Evolutionary conservation across 2,888 invertebrate species (phyloP).

Genomic region (Limenitis camilla): DNA sequence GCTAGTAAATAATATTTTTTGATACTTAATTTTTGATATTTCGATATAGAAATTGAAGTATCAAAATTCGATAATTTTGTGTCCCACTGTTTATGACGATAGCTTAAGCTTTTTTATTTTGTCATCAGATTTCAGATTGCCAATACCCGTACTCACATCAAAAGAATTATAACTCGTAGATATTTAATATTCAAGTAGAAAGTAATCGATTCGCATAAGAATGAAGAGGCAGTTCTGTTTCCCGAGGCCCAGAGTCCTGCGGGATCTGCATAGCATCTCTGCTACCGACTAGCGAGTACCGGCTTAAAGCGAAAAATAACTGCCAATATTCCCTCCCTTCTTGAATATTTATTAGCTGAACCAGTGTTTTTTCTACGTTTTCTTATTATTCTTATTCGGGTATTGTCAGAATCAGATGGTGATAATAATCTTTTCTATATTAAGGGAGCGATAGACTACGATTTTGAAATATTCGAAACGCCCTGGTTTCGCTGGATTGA

Average conservation of each 20-base stretch:
- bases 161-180: not conserved
- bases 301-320: conserved; percentile 17
- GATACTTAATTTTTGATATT: too few species aligned
- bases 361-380: not conserved
- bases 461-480: too few species aligned
- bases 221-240: conserved; percentile 3
- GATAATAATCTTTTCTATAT: not conserved
- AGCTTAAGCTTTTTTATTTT: too few species aligned
- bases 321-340: conserved; percentile 5
- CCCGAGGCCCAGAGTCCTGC: conserved; percentile 8
- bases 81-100: too few species aligned
- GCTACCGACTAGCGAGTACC: conserved; percentile 15
- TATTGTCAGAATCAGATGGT: not conserved
- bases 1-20: too few species aligned
- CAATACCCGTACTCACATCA: too few species aligned
- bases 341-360: conserved; percentile 14
- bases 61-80: too few species aligned
- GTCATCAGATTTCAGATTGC: too few species aligned
- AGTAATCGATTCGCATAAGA: conserved; percentile 12
- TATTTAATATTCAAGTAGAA: not conserved
- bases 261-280: conserved; percentile 21
- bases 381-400: not conserved
- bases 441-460: too few species aligned
- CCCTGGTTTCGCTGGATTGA: too few species aligned
- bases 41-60: too few species aligned